Conservation (phyloP, 2,113 vertebrate species). For the Pseudolaguvia tuberculata region DNA sequence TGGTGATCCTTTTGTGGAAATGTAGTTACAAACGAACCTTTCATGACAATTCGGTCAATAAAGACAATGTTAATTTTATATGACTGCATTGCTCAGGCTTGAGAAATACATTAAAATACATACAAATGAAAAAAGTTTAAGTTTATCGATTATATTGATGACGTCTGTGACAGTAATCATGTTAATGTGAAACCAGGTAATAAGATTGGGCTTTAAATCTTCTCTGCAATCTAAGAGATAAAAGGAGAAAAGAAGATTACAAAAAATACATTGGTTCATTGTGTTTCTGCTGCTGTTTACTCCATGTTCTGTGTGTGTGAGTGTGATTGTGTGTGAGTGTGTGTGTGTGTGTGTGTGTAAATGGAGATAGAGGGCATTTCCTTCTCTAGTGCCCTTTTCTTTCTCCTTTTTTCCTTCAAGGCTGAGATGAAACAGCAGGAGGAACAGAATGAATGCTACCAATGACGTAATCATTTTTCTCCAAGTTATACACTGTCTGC, state of each 20-base stretch:
- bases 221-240: background rate
- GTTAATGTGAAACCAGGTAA: conserved; percentile 1
- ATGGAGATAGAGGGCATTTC: background rate
- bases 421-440: conserved; percentile 12
- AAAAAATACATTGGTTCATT: conserved; percentile 2
- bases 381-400: background rate
- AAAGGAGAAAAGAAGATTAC: background rate
- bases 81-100: background rate
- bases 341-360: conserved; percentile 24
- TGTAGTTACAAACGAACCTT: too few species aligned
- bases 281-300: background rate
- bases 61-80: too few species aligned
- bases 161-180: conserved; percentile 21
- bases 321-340: too few species aligned
- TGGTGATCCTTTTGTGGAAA: too few species aligned
- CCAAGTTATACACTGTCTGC: background rate
- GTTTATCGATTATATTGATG: conserved; percentile 16
- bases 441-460: conserved; percentile 4
- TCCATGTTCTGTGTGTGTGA: background rate
- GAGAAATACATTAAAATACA: background rate
- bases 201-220: background rate
- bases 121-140: background rate
- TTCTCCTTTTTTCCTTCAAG: conserved; percentile 2
- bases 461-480: conserved; percentile 4
- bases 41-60: too few species aligned